A percentile compares a stretch with the other conserved stretches of the same genome.
These are phyloP conservation scores for Arctocebus calabarensis DNA, from an alignment of 2,797 vertebrate genomes.

Conservation along the genomic window DNA sequence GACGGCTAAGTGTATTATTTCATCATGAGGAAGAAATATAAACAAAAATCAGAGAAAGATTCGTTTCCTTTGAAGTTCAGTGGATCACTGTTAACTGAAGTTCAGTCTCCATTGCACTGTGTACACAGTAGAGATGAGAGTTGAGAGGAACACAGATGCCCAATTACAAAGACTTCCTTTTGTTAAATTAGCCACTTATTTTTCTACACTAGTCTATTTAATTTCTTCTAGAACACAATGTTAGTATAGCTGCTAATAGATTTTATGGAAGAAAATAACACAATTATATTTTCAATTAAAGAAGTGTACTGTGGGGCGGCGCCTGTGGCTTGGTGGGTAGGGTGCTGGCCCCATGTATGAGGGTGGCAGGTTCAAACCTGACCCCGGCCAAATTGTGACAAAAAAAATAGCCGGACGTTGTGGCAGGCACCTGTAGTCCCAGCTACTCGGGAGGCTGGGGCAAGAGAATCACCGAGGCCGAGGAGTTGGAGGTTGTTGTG, in stretches of 20 bases:
- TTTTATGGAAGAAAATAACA: not conserved
- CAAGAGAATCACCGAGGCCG: too few relatives aligned
- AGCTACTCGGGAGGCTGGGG: too few relatives aligned
- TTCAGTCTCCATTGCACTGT: not conserved
- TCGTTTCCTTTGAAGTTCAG: not conserved
- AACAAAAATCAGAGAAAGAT: not conserved
- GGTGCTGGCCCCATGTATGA: too few relatives aligned
- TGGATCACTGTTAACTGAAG: not conserved
- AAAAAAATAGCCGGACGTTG: too few relatives aligned
- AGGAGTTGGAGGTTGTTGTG: too few relatives aligned
- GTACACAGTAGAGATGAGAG: not conserved
- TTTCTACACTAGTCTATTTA: not conserved
- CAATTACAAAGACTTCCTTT: not conserved
- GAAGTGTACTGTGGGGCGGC: not conserved
- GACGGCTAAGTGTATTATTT: not conserved
- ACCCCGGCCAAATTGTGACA: too few relatives aligned
- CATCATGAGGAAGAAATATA: not conserved
- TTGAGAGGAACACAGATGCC: too few relatives aligned
- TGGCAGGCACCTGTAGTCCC: too few relatives aligned
- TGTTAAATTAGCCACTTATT: not conserved
- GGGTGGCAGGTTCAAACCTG: too few relatives aligned
- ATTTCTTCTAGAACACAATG: too few relatives aligned
- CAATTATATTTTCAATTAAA: not conserved
- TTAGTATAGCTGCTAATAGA: too few relatives aligned
- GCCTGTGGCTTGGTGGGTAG: too few relatives aligned